Base-by-base conservation (phyloP, 2,888 invertebrate species). In the Noctua comes region DNA sequence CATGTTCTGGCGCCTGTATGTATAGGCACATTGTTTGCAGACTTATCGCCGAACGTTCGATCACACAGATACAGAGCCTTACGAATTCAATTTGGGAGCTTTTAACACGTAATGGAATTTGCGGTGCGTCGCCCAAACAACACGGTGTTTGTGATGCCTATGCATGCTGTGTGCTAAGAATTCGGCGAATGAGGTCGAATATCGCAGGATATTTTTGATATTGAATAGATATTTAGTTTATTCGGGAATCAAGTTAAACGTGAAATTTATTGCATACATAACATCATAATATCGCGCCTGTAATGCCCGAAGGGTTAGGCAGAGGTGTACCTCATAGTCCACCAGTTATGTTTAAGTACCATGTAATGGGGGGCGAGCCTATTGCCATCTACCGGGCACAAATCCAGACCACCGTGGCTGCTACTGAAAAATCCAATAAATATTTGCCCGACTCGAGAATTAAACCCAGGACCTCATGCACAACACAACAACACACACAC, bases 71-170 rank as follows among this genome's bases (percentile, higher is more conserved):
- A 82, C 82, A 68, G 68, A 48, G 68, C 77, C 86, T 85, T 76
- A 82, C 76, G 79, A 88, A 89, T 88, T 86, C 90, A 88, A 91
- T 91, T 90, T 89, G 84, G 77, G 76, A 66, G 90, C 90, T 90
- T 90, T 90, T 90, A 91, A 84, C 90, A 84, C 66, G 77, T 90
- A 90, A 91, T 88, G 68, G 83, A 88, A 82, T 88, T 90, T 87
- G 86, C 73, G 85, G 86, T 85, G 68, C 78, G 80, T 76, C 59
- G 72, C 62, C 71, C 77, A 86, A 89, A 89, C 87, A 88, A 48
- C 66, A n/a, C 74, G 77, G 68, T 70, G 59, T 73, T 73, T 68
- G 51, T 69, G 73, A 73, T 62, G 64, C 31, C n/a, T 65, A 10
- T 46, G 36, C 48, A n/a, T 70, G 31, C 51, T 64, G 6, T 73